Percentiles rank a stretch among this genome's conserved stretches.
Conservation (phyloP, 2,888 invertebrate genomes). For the Drosophila nigricruria region DNA sequence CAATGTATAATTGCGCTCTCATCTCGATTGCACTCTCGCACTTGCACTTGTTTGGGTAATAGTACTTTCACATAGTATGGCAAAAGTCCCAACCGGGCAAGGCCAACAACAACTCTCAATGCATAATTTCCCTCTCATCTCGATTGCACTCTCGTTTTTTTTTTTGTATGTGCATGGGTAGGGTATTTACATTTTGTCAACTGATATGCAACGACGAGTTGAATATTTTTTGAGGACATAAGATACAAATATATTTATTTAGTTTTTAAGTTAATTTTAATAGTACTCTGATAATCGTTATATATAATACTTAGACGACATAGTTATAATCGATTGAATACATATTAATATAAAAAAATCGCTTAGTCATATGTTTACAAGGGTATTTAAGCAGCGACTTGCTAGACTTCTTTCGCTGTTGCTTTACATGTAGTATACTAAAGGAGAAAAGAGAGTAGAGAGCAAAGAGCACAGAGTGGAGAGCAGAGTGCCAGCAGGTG, state of each 20-base stretch:
- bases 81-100: conserved; percentile 20
- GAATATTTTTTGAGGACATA: too few species aligned
- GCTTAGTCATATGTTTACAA: not conserved
- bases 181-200: not conserved
- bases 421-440: conserved; percentile 15
- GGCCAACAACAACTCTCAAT: conserved; percentile 27
- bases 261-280: not conserved
- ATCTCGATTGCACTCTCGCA: conserved; percentile 47
- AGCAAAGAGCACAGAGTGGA: conserved; percentile 3
- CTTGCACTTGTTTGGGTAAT: conserved; percentile 1
- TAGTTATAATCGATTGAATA: not conserved
- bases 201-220: not conserved
- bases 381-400: not conserved
- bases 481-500: conserved; percentile 9
- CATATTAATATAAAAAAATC: not conserved
- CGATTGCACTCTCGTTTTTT: conserved; percentile 50
- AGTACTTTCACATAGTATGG: conserved; percentile 11
- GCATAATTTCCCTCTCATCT: conserved; percentile 46
- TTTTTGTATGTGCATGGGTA: too few species aligned
- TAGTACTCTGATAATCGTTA: not conserved
- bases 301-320: not conserved
- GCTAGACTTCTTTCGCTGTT: conserved; percentile 2
- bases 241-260: not conserved
- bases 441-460: conserved; percentile 8
- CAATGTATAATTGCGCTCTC: conserved; percentile 41